Percentiles rank a stretch among this genome's conserved stretches.
These are phyloP conservation scores for Xiphias gladius DNA, from an alignment of 2,113 vertebrate genomes.

Conservation along the genomic window DNA sequence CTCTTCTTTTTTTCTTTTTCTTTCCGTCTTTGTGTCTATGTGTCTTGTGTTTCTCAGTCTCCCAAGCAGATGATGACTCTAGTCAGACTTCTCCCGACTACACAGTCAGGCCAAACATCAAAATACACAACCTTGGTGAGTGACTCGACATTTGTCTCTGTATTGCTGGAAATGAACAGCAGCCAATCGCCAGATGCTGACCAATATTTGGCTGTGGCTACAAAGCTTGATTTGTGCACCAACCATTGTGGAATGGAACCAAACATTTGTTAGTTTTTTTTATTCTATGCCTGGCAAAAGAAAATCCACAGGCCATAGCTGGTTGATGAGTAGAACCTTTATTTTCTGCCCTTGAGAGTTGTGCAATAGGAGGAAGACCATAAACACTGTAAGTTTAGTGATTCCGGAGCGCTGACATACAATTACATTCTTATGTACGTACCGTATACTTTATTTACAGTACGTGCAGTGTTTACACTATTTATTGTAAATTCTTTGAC, in stretches of 20 bases:
- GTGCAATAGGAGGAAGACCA: conserved; percentile 14
- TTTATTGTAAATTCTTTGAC: no score
- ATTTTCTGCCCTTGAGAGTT: conserved; percentile 12
- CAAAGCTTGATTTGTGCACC: conserved; percentile 27
- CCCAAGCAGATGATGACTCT: conserved; percentile 91
- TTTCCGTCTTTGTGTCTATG: conserved; percentile 15
- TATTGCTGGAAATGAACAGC: not conserved
- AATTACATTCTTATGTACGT: not conserved
- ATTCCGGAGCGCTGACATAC: conserved; percentile 6
- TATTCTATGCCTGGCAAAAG: conserved; percentile 20
- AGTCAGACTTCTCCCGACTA: conserved; percentile 91
- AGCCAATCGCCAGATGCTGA: conserved; percentile 19
- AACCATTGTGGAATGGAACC: conserved; percentile 34
- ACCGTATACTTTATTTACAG: not conserved
- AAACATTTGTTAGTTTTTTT: conserved; percentile 27
- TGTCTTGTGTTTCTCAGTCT: conserved; percentile 83
- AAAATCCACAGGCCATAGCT: conserved; percentile 27
- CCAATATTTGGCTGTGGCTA: conserved; percentile 37
- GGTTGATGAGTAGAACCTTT: conserved; percentile 36
- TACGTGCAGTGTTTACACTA: not conserved
- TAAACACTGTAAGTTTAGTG: not conserved
- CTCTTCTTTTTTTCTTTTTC: not conserved
- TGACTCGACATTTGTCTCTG: conserved; percentile 21
- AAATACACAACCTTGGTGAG: conserved; percentile 96
- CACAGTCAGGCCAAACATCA: conserved; percentile 94